These are phyloP conservation scores for Lordiphosa fenestrarum DNA, from an alignment of 2,888 invertebrate species.

Conservation along the genomic window DNA sequence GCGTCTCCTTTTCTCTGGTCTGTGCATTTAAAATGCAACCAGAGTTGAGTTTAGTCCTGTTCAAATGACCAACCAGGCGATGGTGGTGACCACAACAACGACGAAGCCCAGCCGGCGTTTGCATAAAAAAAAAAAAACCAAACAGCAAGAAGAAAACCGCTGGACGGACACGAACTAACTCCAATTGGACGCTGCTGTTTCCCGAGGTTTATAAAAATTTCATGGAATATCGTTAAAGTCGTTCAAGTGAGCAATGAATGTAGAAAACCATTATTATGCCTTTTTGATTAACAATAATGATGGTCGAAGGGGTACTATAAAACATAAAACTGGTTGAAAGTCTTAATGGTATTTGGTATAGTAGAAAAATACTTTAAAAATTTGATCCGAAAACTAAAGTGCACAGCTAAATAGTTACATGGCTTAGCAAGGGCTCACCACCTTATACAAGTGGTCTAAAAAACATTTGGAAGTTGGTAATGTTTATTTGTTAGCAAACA, in stretches of 20 bases:
- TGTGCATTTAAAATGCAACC: slow-evolving; percentile 60
- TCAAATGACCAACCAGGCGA: slow-evolving; percentile 51
- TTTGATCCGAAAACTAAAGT: too few species aligned
- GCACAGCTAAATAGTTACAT: too few species aligned
- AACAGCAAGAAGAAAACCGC: slow-evolving; percentile 10
- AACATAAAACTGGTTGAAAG: neutral
- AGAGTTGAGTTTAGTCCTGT: slow-evolving; percentile 18
- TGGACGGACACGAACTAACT: slow-evolving; percentile 21
- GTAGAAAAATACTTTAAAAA: too few species aligned
- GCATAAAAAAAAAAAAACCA: slow-evolving; percentile 3
- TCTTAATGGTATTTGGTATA: too few species aligned
- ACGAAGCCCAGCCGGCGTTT: slow-evolving; percentile 21
- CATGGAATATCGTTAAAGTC: slow-evolving; percentile 24
- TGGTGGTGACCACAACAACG: slow-evolving; percentile 41
- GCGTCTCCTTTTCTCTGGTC: slow-evolving; percentile 30
- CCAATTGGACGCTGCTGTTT: slow-evolving; percentile 25
- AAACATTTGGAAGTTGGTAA: too few species aligned
- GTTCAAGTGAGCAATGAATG: slow-evolving; percentile 51
- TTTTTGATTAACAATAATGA: neutral
- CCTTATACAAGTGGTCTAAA: too few species aligned
- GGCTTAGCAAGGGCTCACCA: too few species aligned
- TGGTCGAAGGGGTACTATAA: neutral
- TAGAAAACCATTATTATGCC: slow-evolving; percentile 46
- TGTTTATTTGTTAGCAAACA: too few species aligned
- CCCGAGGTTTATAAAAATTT: slow-evolving; percentile 43